Percentiles rank a stretch among this genome's conserved stretches.
These are phyloP conservation scores for Metopolophium dirhodum DNA, from an alignment of 1,140 invertebrate genomes.

Conservation along the genomic window DNA sequence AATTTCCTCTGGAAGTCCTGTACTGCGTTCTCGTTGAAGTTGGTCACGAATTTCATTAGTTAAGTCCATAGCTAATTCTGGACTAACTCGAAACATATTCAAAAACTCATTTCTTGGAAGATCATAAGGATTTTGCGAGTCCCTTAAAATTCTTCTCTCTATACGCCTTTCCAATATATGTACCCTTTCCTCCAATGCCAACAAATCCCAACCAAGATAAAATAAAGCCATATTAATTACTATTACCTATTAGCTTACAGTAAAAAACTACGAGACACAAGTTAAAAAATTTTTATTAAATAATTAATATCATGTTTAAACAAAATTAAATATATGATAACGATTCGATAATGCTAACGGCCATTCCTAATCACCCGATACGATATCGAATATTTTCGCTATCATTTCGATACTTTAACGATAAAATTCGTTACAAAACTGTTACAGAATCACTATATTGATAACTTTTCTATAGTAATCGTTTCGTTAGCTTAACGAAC, in stretches of 20 bases:
- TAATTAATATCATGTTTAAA: too few relatives aligned
- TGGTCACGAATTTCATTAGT: neutral
- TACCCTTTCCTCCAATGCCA: neutral
- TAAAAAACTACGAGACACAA: too few relatives aligned
- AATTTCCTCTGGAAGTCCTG: neutral
- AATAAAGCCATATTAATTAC: neutral
- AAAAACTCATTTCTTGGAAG: neutral
- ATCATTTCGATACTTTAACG: neutral
- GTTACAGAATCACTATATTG: neutral
- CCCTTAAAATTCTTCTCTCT: neutral
- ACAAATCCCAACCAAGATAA: slow-evolving; percentile 10
- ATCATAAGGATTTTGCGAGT: neutral
- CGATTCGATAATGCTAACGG: too few relatives aligned
- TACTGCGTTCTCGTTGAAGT: neutral
- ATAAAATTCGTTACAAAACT: too few relatives aligned
- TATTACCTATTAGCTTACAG: too few relatives aligned
- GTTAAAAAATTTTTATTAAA: too few relatives aligned
- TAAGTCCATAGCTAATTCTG: neutral
- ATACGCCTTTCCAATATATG: neutral
- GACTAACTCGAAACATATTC: slow-evolving; percentile 8
- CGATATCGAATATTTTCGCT: neutral
- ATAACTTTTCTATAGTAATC: neutral
- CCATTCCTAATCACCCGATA: neutral
- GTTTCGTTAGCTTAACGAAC: neutral
- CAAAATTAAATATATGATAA: too few relatives aligned